phyloP scores from a whole-genome alignment of 2,888 invertebrate genomes.

The Conistra vaccinii region DNA sequence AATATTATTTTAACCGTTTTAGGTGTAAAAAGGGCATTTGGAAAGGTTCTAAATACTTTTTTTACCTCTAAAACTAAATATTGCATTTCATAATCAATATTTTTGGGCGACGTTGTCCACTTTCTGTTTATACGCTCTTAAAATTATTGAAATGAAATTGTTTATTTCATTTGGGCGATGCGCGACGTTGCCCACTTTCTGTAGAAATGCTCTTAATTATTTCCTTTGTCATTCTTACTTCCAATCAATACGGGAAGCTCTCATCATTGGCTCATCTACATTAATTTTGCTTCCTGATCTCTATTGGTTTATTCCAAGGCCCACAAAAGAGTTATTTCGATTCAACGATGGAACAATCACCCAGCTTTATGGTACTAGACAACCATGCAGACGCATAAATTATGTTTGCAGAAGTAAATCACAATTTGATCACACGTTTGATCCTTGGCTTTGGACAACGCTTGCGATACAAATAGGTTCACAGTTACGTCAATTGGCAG shows the following conservation, averaged over 20 bases:
- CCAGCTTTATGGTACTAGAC: conserved; percentile 14
- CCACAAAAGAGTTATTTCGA: conserved; percentile 13
- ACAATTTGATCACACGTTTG: conserved; percentile 43
- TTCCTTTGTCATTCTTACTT: too few species aligned
- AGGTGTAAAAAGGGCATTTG: too few species aligned
- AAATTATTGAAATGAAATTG: too few species aligned
- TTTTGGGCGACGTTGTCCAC: too few species aligned
- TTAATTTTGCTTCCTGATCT: not conserved
- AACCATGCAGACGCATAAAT: conserved; percentile 45
- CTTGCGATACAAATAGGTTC: conserved; percentile 41
- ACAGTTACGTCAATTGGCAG: conserved; percentile 42
- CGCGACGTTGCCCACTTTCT: too few species aligned
- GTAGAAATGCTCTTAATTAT: too few species aligned
- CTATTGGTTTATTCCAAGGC: not conserved
- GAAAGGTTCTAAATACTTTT: too few species aligned
- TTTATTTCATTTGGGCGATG: too few species aligned
- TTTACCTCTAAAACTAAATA: too few species aligned
- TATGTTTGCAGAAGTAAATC: conserved; percentile 47
- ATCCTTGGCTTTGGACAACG: conserved; percentile 37
- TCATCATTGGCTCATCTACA: not conserved
- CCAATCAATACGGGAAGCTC: not conserved
- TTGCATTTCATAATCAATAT: too few species aligned
- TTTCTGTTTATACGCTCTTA: too few species aligned
- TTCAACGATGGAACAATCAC: not conserved
- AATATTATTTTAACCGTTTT: too few species aligned